A percentile compares a stretch with the other conserved stretches of the same genome.
Evolutionary conservation across 2,113 vertebrate species (phyloP).

Genomic region (Serinus canaria): DNA sequence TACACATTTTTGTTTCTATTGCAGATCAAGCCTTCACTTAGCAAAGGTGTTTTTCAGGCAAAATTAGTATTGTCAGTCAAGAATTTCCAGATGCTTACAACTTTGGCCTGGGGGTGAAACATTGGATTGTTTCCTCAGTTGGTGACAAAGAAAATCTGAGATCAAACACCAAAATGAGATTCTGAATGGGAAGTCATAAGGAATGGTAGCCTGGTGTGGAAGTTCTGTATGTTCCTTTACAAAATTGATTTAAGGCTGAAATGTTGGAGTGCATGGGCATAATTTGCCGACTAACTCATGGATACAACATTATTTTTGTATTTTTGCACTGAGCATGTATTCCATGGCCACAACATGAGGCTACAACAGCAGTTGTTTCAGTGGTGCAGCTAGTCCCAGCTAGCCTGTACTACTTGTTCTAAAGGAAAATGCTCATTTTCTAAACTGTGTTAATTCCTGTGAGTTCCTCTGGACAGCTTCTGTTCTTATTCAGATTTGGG

Average conservation of each 20-base stretch:
- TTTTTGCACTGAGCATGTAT: neutral
- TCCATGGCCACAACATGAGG: neutral
- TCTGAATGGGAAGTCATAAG: neutral
- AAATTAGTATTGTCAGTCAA: neutral
- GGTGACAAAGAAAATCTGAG: neutral
- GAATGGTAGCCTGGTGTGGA: neutral
- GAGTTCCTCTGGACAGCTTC: neutral
- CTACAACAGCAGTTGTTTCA: neutral
- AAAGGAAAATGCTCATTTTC: neutral
- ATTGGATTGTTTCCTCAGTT: neutral
- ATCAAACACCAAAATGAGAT: neutral
- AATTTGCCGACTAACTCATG: neutral
- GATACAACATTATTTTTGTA: neutral
- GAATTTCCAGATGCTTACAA: neutral
- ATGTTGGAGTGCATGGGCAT: neutral
- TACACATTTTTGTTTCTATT: neutral
- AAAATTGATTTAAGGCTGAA: neutral
- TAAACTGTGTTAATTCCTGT: neutral
- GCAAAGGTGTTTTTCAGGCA: neutral
- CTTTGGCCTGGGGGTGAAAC: neutral
- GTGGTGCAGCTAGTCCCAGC: neutral
- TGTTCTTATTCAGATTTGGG: neutral
- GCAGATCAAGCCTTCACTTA: neutral
- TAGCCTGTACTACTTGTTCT: neutral
- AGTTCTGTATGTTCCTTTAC: neutral